These are phyloP conservation scores for Myrmophylax atrothorax DNA, from an alignment of 2,113 vertebrate species.

Conservation along the genomic window DNA sequence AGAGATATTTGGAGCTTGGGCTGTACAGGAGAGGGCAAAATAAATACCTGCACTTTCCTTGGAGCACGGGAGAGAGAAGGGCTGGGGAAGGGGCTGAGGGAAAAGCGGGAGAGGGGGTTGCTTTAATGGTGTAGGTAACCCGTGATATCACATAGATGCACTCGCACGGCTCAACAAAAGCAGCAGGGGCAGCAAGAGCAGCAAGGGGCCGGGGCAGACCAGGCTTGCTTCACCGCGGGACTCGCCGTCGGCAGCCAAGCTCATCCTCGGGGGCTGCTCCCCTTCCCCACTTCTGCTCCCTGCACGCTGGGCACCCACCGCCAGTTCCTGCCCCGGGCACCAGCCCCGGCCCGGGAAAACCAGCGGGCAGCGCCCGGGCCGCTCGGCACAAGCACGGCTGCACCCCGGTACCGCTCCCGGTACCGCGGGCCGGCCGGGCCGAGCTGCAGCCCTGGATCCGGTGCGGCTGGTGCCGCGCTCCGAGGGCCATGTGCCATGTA, in stretches of 20 bases:
- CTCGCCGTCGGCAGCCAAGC: not conserved
- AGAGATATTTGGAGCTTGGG: not conserved
- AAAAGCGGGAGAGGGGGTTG: not conserved
- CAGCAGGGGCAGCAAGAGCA: not conserved
- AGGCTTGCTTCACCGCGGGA: not conserved
- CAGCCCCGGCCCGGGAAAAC: too few relatives aligned
- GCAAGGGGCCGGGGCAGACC: not conserved
- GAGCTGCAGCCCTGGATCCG: not conserved
- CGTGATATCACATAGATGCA: not conserved
- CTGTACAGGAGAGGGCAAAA: not conserved
- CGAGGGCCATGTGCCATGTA: slow-evolving; percentile 9
- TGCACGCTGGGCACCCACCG: not conserved
- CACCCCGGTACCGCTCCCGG: not conserved
- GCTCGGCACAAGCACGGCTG: not conserved
- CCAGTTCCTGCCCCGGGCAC: not conserved
- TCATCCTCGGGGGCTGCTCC: not conserved
- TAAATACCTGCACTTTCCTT: not conserved
- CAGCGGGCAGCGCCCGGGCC: not conserved
- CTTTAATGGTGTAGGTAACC: not conserved
- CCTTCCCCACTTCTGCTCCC: not conserved
- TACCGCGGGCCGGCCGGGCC: not conserved
- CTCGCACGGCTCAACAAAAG: not conserved
- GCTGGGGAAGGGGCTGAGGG: not conserved
- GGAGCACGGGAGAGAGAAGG: not conserved
- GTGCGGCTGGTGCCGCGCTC: not conserved